Base-by-base conservation (phyloP, 2,888 invertebrate species). In the Spisula subtruncata region DNA sequence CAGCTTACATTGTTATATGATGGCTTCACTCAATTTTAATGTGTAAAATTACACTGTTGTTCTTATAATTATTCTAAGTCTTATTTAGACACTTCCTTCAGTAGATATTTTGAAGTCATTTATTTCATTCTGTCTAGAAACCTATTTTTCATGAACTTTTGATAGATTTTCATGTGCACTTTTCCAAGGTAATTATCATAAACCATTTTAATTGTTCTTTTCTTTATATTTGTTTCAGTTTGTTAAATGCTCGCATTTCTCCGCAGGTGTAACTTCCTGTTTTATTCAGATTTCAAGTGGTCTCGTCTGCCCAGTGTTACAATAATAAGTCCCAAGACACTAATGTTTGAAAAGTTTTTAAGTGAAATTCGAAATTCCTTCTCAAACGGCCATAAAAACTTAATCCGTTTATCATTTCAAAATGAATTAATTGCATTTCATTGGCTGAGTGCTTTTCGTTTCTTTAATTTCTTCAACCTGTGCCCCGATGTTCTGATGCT, bases 341-440 rank as follows among this genome's bases (percentile, higher is more conserved):
- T 35, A 41, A 41, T 25, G 32, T 29, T 84, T 46, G 84, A 84
- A 84, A 25, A 71, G 20, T 83, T 56, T 71, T 46, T 5, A 25
- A 66, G 35, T 35, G 75, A 75, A 75, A 35, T 14, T 60, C 60
- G 75, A 75, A 75, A 35, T 14, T 60, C 60, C 46, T 35, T 89
- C 87, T 89, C 56, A 88, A 85, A 89, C 86, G 83, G 83, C 89
- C 91, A 89, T 91, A 89, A 91, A 91, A 91, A 86, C 89, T 87
- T 91, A 91, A 91, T 91, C 91, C 86, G 88, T 89, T 91, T 89
- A 91, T 87, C 86, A 88, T 89, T 86, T 83, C 56, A 87, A 83
- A 66, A 86, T 85, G 85, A 91, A 91, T 91, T 91, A 91, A 91
- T 91, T 91, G 91, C 89, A 89, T 91, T 89, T 89, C 88, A 51